These are phyloP conservation scores for Troides aeacus DNA, from an alignment of 2,888 invertebrate species.

Conservation along the genomic window DNA sequence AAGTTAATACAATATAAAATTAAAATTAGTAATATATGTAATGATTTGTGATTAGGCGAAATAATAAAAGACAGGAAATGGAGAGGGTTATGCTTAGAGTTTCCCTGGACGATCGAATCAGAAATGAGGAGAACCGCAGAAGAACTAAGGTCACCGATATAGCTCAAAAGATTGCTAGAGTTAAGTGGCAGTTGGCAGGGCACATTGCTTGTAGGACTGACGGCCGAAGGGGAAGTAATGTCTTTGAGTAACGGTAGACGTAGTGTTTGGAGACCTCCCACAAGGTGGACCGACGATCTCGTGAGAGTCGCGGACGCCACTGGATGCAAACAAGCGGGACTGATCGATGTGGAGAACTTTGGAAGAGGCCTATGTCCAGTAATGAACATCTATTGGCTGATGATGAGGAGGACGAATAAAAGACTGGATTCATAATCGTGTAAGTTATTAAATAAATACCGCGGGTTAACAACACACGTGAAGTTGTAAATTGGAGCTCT, in stretches of 20 bases:
- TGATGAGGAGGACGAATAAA: neutral
- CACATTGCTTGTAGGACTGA: neutral
- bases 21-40: too few relatives aligned
- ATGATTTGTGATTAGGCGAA: too few relatives aligned
- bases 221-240: neutral
- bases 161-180: neutral
- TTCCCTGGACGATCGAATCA: neutral
- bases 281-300: neutral
- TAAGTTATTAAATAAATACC: too few relatives aligned
- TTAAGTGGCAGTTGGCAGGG: neutral
- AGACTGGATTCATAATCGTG: too few relatives aligned
- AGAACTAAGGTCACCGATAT: neutral
- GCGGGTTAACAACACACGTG: too few relatives aligned
- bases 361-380: too few relatives aligned
- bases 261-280: neutral
- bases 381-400: neutral
- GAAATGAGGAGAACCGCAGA: neutral
- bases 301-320: neutral
- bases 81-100: neutral
- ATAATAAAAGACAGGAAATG: too few relatives aligned
- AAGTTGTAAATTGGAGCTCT: too few relatives aligned
- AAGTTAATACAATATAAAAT: too few relatives aligned
- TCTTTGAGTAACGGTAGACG: neutral
- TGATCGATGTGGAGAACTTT: neutral
- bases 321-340: neutral